phyloP scores from a whole-genome alignment of 2,113 vertebrate genomes.

The Chinchilla lanigera region DNA sequence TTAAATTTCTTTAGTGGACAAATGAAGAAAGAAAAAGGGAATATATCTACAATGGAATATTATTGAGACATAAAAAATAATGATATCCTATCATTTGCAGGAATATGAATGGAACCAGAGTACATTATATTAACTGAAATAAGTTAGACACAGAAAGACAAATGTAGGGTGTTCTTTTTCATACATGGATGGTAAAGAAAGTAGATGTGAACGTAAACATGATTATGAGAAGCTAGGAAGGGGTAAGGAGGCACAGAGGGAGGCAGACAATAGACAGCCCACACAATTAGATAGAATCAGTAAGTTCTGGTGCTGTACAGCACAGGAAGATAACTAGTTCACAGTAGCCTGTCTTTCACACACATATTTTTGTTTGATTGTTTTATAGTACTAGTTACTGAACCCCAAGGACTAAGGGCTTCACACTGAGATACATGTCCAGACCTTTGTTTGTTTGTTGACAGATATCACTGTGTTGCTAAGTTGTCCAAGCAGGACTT shows the following conservation, averaged over 20 bases:
- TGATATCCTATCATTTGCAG: neutral
- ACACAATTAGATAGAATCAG: neutral
- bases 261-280: neutral
- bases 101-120: neutral
- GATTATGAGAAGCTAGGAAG: neutral
- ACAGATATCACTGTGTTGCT: neutral
- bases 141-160: neutral
- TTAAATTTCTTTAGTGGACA: neutral
- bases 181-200: neutral
- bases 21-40: neutral
- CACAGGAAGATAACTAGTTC: neutral
- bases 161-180: neutral
- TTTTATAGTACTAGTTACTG: neutral
- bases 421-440: neutral
- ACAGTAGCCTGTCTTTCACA: neutral
- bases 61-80: neutral
- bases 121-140: neutral
- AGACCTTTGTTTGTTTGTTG: neutral
- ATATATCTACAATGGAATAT: neutral
- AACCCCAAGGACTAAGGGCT: neutral
- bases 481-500: neutral
- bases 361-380: neutral
- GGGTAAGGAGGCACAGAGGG: neutral
- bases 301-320: neutral
- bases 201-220: neutral